Evolutionary conservation across 1,140 invertebrate species (phyloP).

Genomic region (Diachasma alloeum): DNA sequence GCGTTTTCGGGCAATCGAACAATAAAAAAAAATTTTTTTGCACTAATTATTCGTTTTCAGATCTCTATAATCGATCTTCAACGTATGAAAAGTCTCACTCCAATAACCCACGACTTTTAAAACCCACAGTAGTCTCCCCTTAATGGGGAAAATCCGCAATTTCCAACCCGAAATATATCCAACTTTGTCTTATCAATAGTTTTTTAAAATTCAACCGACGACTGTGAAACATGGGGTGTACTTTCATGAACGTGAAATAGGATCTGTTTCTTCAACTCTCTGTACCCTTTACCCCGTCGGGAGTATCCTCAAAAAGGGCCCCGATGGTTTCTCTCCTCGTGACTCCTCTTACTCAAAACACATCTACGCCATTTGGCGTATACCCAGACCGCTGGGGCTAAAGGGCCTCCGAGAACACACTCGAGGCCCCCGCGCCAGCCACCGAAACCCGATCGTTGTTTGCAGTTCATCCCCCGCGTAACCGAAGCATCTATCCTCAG

Average conservation of each 20-base stretch:
- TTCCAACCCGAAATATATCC: too few relatives aligned
- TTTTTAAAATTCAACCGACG: not conserved
- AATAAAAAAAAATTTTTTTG: too few relatives aligned
- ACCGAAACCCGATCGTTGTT: constrained; percentile 58
- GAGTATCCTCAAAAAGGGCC: not conserved
- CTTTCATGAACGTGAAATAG: constrained; percentile 35
- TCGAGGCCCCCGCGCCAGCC: constrained; percentile 31
- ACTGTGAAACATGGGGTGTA: not conserved
- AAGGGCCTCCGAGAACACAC: constrained; percentile 14
- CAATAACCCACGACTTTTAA: too few relatives aligned
- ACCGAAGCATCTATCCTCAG: constrained; percentile 52
- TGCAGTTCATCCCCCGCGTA: constrained; percentile 56
- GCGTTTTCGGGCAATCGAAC: too few relatives aligned
- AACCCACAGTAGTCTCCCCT: too few relatives aligned
- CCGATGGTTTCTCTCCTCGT: constrained; percentile 8
- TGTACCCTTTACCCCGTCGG: constrained; percentile 15
- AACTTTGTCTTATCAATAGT: too few relatives aligned
- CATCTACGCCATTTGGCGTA: constrained; percentile 13
- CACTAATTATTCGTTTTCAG: too few relatives aligned
- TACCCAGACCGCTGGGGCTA: not conserved
- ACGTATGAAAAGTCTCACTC: too few relatives aligned
- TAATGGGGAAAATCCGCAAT: too few relatives aligned
- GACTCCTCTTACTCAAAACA: constrained; percentile 11
- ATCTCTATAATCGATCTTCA: too few relatives aligned
- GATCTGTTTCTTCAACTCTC: constrained; percentile 40